Evolutionary conservation across 2,888 invertebrate genomes (phyloP).

Genomic region (Drosophila testacea): DNA sequence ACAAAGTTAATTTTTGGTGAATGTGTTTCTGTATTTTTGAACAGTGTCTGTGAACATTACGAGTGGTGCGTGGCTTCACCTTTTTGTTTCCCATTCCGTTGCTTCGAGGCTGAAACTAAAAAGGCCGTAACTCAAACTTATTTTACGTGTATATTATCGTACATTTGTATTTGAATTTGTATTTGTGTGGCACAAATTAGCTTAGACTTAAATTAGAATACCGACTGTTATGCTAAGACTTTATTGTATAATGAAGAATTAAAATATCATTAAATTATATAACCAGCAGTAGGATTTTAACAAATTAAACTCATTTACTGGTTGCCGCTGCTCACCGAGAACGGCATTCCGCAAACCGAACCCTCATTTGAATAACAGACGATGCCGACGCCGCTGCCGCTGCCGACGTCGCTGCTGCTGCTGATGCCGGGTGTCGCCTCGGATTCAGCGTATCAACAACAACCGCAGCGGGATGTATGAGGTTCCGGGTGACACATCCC

Average conservation of each 20-base stretch:
- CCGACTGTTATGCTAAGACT: conserved; percentile 31
- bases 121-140: conserved; percentile 56
- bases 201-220: conserved; percentile 64
- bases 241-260: conserved; percentile 42
- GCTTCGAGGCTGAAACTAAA: conserved; percentile 48
- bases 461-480: conserved; percentile 77
- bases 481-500: conserved; percentile 82
- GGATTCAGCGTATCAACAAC: conserved; percentile 48
- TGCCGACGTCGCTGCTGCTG: conserved; percentile 2
- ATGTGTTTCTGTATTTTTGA: conserved; percentile 55
- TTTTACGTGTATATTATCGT: conserved; percentile 24
- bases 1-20: conserved; percentile 71
- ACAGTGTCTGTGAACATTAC: conserved; percentile 36
- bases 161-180: conserved; percentile 18
- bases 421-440: conserved; percentile 2
- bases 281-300: conserved; percentile 69
- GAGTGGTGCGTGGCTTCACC: conserved; percentile 42
- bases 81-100: conserved; percentile 45
- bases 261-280: conserved; percentile 67
- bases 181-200: conserved; percentile 37
- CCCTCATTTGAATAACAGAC: conserved; percentile 69
- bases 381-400: conserved; percentile 50
- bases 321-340: conserved; percentile 44
- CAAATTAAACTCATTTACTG: conserved; percentile 70
- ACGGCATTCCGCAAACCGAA: conserved; percentile 59